Base-by-base conservation (phyloP, 2,888 invertebrate species). In the Pammene aurita region DNA sequence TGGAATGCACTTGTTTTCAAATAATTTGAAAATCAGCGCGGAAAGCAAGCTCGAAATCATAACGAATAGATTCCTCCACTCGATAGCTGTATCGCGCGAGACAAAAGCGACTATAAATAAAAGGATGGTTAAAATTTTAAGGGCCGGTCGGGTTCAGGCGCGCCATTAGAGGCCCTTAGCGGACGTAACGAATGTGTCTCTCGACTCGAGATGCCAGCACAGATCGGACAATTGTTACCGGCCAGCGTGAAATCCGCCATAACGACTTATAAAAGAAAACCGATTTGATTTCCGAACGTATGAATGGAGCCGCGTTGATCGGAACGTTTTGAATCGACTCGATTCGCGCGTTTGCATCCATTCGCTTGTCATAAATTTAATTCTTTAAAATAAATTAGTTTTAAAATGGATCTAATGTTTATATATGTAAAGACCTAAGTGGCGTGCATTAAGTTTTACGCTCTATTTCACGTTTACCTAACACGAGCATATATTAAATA, bases 81-180 rank as follows among this genome's bases (percentile, higher is more conserved):
- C 78, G 89, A 89, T 89, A 89, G 78, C 83, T 80, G 80, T 80
- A 80, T 80, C 80, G 76, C 74, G 75, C 76, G 72, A 75, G 82
- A 85, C 86, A 84, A 88, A 86, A 83, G 85, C 82, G 81, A 77
- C 83, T 80, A 88, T 91, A 92, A 91, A 91, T 90, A 90, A 91
- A 86, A 86, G 83, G 83, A 81, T 77, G 84, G 85, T 89, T 89
- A 88, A 92, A 90, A 89, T 89, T 91, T 90, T 89, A 90, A 91
- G 89, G 90, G 87, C 78, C 87, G 77, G 72, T 79, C 78, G 80
- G 81, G 82, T 80, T 80, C 82, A 78, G 81, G 76, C 80, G 83
- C 76, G 80, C 91, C 85, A 90, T 91, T 91, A 91, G 86, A 85
- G 92, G 78, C 90, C 90, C 90, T 90, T 90, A 90, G 86, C 83